phyloP scores from a whole-genome alignment of 2,113 vertebrate genomes.

The Eulemur rufifrons region DNA sequence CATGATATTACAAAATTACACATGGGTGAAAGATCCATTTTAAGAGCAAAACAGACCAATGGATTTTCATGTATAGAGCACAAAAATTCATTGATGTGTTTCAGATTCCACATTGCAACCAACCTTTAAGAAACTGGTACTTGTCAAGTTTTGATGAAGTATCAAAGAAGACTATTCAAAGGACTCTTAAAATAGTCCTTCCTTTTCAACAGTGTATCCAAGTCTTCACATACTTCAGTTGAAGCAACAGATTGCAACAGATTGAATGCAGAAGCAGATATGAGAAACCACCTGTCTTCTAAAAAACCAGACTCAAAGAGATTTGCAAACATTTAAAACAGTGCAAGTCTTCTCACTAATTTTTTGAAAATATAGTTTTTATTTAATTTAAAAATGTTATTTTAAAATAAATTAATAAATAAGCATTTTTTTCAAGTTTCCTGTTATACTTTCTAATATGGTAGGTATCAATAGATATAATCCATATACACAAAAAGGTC shows the following conservation, averaged over 20 bases:
- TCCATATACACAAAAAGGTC: neutral
- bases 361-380: neutral
- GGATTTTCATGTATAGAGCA: neutral
- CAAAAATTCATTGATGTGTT: neutral
- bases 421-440: neutral
- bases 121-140: neutral
- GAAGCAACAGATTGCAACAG: neutral
- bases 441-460: neutral
- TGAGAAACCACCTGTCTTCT: neutral
- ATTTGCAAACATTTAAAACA: neutral
- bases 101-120: neutral
- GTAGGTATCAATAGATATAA: neutral
- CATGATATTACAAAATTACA: neutral
- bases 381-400: neutral
- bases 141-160: neutral
- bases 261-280: neutral
- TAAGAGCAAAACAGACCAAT: neutral
- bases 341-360: neutral
- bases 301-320: neutral
- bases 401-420: neutral
- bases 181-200: neutral
- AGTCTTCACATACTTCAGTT: neutral
- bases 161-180: neutral
- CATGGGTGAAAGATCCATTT: neutral
- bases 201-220: neutral